phyloP scores from a whole-genome alignment of 2,113 vertebrate species.

The Cheirogaleus medius region DNA sequence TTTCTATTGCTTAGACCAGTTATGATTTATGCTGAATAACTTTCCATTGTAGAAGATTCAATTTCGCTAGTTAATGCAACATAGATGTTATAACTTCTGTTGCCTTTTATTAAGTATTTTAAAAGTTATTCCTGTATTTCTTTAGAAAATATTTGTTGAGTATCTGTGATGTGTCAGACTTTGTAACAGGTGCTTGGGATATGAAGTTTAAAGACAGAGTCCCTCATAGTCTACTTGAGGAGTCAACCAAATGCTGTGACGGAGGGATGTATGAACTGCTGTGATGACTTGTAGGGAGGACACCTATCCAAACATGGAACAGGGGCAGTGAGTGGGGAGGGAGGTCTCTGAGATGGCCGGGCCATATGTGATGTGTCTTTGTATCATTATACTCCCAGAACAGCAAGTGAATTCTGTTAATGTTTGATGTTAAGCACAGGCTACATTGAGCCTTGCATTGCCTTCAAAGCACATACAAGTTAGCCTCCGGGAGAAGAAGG shows the following conservation, averaged over 20 bases:
- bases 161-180: neutral
- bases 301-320: neutral
- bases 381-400: neutral
- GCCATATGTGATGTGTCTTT: neutral
- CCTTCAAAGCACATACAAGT: neutral
- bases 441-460: neutral
- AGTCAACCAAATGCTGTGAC: neutral
- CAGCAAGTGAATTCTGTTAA: neutral
- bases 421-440: neutral
- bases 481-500: neutral
- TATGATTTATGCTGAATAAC: neutral
- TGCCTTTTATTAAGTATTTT: neutral
- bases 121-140: neutral
- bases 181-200: neutral
- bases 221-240: neutral
- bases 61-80: neutral
- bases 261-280: neutral
- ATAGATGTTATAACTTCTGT: neutral
- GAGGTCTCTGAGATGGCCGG: neutral
- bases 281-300: neutral
- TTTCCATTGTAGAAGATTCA: constrained; percentile 1
- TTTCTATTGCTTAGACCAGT: neutral
- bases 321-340: neutral
- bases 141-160: neutral
- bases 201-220: neutral